Conservation (phyloP, 1,140 invertebrate genomes). For the Drosophila orosa region DNA sequence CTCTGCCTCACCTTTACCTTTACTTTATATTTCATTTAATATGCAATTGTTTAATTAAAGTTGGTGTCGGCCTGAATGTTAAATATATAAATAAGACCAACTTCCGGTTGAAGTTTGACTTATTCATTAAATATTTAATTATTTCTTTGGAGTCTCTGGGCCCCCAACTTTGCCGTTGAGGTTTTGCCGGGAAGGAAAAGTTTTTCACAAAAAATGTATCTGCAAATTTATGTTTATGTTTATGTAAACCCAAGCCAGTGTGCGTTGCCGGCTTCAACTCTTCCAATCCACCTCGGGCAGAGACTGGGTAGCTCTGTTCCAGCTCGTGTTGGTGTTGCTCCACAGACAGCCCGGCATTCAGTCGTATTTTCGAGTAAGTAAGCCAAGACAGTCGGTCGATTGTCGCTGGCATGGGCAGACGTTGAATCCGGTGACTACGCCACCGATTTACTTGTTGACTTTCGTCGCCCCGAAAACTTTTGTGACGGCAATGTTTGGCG, state of each 20-base stretch:
- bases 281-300: slow-evolving; percentile 16
- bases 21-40: slow-evolving; percentile 1
- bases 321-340: slow-evolving; percentile 35
- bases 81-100: slow-evolving; percentile 19
- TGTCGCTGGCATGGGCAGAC: slow-evolving; percentile 50
- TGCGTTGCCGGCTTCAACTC: slow-evolving; percentile 26
- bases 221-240: slow-evolving; percentile 22
- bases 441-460: slow-evolving; percentile 23
- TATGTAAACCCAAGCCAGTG: slow-evolving; percentile 19
- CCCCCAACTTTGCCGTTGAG: slow-evolving; percentile 25
- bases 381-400: slow-evolving; percentile 53
- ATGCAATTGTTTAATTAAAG: slow-evolving; percentile 7
- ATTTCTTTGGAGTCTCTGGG: slow-evolving; percentile 31
- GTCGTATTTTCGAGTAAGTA: slow-evolving; percentile 9
- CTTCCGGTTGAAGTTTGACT: slow-evolving; percentile 34
- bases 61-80: slow-evolving; percentile 1
- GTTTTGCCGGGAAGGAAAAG: slow-evolving; percentile 13
- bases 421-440: slow-evolving; percentile 26
- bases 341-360: slow-evolving; percentile 28
- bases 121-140: slow-evolving; percentile 47
- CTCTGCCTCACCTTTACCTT: neutral
- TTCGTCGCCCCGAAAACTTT: neutral
- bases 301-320: slow-evolving; percentile 13
- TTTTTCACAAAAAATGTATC: slow-evolving; percentile 23
- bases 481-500: slow-evolving; percentile 55